Evolutionary conservation across 2,888 invertebrate species (phyloP).

Genomic region (Aelia acuminata): DNA sequence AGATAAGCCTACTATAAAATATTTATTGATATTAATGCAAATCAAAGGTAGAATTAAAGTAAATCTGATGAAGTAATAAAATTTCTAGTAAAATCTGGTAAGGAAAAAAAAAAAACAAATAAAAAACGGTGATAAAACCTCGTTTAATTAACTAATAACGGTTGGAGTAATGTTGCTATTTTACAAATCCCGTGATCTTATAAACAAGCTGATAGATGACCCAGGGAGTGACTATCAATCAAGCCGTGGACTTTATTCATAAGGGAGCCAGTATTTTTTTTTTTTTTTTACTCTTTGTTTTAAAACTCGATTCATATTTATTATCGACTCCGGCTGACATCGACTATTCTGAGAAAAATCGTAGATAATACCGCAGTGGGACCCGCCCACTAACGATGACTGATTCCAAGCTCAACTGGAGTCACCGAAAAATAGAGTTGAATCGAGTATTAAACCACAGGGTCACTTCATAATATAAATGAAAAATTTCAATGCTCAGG

Average conservation of each 20-base stretch:
- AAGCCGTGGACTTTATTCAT: constrained; percentile 18
- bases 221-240: constrained; percentile 9
- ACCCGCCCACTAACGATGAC: neutral
- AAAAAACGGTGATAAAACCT: neutral
- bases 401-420: constrained; percentile 7
- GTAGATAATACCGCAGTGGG: constrained; percentile 18
- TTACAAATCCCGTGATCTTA: constrained; percentile 7
- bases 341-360: constrained; percentile 28
- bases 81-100: too few relatives aligned
- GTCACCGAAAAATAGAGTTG: neutral
- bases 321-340: constrained; percentile 14
- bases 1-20: too few relatives aligned
- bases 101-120: too few relatives aligned
- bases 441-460: neutral
- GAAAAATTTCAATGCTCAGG: too few relatives aligned
- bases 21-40: too few relatives aligned
- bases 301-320: constrained; percentile 50
- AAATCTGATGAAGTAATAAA: too few relatives aligned
- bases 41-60: too few relatives aligned
- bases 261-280: neutral
- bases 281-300: constrained; percentile 14
- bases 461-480: neutral
- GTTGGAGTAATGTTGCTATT: neutral
- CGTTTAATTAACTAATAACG: neutral
- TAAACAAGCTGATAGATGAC: constrained; percentile 38